Conservation (phyloP, 2,888 invertebrate species). For the Meiosimyza platycephala region DNA sequence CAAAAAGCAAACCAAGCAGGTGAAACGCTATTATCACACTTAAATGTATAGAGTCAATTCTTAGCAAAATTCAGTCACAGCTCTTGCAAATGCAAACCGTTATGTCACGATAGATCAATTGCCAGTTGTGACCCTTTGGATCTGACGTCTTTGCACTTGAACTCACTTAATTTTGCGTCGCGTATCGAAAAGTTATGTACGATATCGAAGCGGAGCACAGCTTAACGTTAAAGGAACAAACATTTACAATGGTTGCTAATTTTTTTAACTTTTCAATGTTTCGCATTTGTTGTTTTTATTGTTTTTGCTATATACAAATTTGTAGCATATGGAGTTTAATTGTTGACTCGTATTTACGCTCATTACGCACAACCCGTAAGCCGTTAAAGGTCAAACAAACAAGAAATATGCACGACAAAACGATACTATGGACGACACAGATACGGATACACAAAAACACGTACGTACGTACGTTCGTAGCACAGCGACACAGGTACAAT, state of each 20-base stretch:
- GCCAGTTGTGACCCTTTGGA: not conserved
- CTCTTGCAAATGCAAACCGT: too few relatives aligned
- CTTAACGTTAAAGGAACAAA: not conserved
- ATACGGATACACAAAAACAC: not conserved
- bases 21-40: too few relatives aligned
- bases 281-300: conserved; percentile 32
- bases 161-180: not conserved
- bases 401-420: conserved; percentile 20
- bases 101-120: not conserved
- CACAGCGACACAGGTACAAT: too few relatives aligned
- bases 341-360: conserved; percentile 26
- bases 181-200: not conserved
- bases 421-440: conserved; percentile 3
- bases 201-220: too few relatives aligned
- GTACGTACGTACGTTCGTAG: not conserved
- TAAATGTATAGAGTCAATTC: too few relatives aligned
- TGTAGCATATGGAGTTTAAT: conserved; percentile 20
- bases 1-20: too few relatives aligned
- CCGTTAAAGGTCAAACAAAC: conserved; percentile 43
- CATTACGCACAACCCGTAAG: conserved; percentile 34
- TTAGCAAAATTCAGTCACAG: too few relatives aligned
- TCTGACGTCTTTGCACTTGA: not conserved
- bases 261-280: conserved; percentile 12
- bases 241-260: conserved; percentile 9
- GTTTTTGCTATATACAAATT: conserved; percentile 4